Evolutionary conservation across 2,797 vertebrate genomes (phyloP), one percentile per base, ranked within the genome.

Genomic region (Myripristis jacobus): DNA sequence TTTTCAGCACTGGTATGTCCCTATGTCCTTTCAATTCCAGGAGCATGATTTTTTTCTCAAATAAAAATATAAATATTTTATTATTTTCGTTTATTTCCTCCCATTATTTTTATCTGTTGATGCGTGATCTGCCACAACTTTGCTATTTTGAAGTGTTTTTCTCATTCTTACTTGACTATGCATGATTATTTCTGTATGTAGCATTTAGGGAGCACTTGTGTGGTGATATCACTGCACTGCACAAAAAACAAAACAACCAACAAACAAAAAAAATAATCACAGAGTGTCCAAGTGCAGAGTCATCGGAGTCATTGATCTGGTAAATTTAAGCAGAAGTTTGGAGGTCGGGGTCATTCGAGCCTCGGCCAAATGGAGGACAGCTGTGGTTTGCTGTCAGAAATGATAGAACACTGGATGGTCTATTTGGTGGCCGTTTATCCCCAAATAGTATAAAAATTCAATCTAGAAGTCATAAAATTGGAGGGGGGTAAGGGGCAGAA

Each of bases 381-480:
- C 27, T 55, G 21, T 59, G 76, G 81, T 60, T 82, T 70, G 75
- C 83, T 88, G 86, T 93, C 89, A 90, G 80, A 80, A 80, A 92
- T 94, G 88, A 94, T 89, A 83, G 87, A 93, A 87, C 41, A 48
- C 81, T 66, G 34, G 61, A 77, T 81, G 84, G 79, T 78, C 80
- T 89, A 71, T 91, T 88, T 91, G 87, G 87, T 86, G 84, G 85
- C 89, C 83, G 79, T 90, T 93, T 87, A 89, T 90, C 83, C 88
- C 84, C 87, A 92, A 93, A 93, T 90, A 90, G 86, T 89, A 91
- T 91, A 89, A 88, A 91, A 92, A 92, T 91, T 90, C 85, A 89
- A 92, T 92, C 85, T 88, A 91, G 88, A 85, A 88, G 82, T 89
- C 84, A 84, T 90, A 91, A 88, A 92, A 88, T 84, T 72, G 79